phyloP scores from a whole-genome alignment of 2,888 invertebrate genomes.

The Auanema sp. region DNA sequence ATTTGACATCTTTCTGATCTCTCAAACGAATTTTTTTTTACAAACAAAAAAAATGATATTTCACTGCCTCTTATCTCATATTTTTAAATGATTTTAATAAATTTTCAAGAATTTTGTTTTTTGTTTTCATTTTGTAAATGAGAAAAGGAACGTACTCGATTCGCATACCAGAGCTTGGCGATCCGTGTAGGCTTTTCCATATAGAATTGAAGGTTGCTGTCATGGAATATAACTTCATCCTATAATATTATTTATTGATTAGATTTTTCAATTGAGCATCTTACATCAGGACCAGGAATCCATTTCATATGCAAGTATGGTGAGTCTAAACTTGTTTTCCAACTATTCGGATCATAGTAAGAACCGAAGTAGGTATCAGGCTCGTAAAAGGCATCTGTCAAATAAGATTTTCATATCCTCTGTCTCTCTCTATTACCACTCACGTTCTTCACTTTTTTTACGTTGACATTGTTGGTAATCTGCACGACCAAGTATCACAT shows the following conservation, averaged over 20 bases:
- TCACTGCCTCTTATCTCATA: background rate
- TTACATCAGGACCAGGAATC: constrained; percentile 27
- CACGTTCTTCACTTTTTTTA: constrained; percentile 15
- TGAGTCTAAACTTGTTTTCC: constrained; percentile 19
- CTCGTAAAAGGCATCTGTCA: constrained; percentile 27
- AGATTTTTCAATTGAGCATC: background rate
- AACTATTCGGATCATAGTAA: constrained; percentile 26
- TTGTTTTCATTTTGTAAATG: too few species aligned
- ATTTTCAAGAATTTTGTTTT: too few species aligned
- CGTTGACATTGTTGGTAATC: constrained; percentile 24
- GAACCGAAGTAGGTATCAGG: constrained; percentile 17
- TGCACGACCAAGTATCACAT: constrained; percentile 21
- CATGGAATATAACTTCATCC: constrained; percentile 11
- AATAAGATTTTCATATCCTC: background rate
- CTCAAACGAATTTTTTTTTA: background rate
- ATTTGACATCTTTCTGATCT: too few species aligned
- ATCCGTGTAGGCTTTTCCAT: constrained; percentile 1
- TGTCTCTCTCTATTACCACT: background rate
- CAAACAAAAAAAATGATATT: constrained; percentile 13
- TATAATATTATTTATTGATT: background rate
- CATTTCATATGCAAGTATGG: constrained; percentile 30
- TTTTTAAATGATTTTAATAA: too few species aligned
- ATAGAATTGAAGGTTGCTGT: constrained; percentile 10
- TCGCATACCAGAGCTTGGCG: background rate
- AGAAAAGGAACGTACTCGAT: constrained; percentile 3